Evolutionary conservation across 1,140 invertebrate species (phyloP).

Genomic region (Trissolcus basalis): DNA sequence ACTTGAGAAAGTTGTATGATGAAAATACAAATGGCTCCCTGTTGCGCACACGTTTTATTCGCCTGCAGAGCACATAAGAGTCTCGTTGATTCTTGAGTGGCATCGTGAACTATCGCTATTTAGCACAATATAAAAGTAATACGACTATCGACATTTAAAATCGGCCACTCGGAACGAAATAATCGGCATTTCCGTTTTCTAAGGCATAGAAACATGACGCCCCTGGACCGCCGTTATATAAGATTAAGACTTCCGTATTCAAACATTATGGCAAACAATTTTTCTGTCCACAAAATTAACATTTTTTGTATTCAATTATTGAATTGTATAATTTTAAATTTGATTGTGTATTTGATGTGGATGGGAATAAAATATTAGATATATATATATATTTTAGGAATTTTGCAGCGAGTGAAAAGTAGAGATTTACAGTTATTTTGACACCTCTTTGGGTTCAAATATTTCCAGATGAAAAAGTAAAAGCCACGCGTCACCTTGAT

Average conservation of each 20-base stretch:
- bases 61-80: conserved; percentile 3
- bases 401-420: too few relatives aligned
- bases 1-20: conserved; percentile 56
- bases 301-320: too few relatives aligned
- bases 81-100: conserved; percentile 41
- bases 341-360: too few relatives aligned
- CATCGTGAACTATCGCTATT: conserved; percentile 31
- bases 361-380: too few relatives aligned
- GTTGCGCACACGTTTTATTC: conserved; percentile 33
- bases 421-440: too few relatives aligned
- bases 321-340: too few relatives aligned
- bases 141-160: conserved; percentile 32
- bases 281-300: too few relatives aligned
- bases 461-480: conserved; percentile 7
- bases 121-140: conserved; percentile 42
- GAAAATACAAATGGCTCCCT: conserved; percentile 67
- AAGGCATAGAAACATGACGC: conserved; percentile 34
- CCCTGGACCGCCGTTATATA: too few relatives aligned
- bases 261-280: too few relatives aligned
- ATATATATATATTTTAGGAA: too few relatives aligned
- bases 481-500: conserved; percentile 63
- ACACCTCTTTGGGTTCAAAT: too few relatives aligned
- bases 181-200: conserved; percentile 44
- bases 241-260: too few relatives aligned
- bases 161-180: conserved; percentile 46